Percentiles rank a stretch among this genome's conserved stretches.
These are phyloP conservation scores for Ectropis grisescens DNA, from an alignment of 1,140 invertebrate genomes.

Conservation along the genomic window DNA sequence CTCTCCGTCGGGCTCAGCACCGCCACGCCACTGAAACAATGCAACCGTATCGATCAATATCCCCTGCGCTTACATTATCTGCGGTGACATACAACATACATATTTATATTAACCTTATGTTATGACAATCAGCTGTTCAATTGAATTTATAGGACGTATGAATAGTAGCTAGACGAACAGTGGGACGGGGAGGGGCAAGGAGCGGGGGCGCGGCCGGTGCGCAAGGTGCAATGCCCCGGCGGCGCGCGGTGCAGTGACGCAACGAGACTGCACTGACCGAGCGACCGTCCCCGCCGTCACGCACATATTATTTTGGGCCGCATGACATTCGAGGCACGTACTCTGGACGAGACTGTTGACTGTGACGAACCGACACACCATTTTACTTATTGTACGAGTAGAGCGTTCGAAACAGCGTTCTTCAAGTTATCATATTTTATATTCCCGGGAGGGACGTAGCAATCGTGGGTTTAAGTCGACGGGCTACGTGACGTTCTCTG, in stretches of 20 bases:
- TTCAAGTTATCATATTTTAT: conserved; percentile 12
- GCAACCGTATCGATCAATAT: too few species aligned
- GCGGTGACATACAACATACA: too few species aligned
- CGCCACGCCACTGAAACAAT: conserved; percentile 64
- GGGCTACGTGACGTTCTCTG: conserved; percentile 9
- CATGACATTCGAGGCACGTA: conserved; percentile 55
- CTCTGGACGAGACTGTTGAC: conserved; percentile 18
- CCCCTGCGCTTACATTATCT: too few species aligned
- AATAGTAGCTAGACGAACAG: conserved; percentile 2
- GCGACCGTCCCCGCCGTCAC: conserved; percentile 28
- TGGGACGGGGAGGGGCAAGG: conserved; percentile 17
- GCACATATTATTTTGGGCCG: conserved; percentile 49
- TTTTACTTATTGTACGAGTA: conserved; percentile 24
- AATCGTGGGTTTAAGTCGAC: conserved; percentile 13
- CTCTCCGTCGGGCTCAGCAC: conserved; percentile 65
- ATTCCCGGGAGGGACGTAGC: conserved; percentile 10
- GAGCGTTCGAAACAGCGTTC: conserved; percentile 9
- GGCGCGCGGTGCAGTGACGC: conserved; percentile 52
- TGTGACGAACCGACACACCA: conserved; percentile 33
- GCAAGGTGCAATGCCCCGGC: conserved; percentile 58
- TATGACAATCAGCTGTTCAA: conserved; percentile 62
- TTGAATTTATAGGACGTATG: conserved; percentile 4
- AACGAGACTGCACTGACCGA: conserved; percentile 58
- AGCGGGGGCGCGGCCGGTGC: conserved; percentile 13
- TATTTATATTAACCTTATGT: too few species aligned